phyloP scores from a whole-genome alignment of 2,113 vertebrate genomes.

The Brienomyrus longianalis region DNA sequence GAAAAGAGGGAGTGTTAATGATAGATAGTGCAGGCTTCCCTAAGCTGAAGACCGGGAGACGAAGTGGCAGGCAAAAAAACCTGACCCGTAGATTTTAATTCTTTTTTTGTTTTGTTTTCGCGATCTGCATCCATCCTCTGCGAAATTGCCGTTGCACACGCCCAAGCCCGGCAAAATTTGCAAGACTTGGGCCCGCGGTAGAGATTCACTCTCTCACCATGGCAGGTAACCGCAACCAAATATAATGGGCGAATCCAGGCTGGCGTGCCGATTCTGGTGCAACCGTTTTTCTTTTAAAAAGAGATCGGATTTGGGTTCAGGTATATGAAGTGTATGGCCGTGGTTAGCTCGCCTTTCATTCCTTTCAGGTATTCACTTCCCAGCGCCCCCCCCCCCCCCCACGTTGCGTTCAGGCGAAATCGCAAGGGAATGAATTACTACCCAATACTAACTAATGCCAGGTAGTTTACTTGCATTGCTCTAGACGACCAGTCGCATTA shows the following conservation, averaged over 20 bases:
- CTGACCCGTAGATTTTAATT: not conserved
- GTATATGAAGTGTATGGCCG: not conserved
- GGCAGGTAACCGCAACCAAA: constrained; percentile 52
- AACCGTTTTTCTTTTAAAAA: not conserved
- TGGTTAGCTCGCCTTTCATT: not conserved
- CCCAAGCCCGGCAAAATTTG: constrained; percentile 42
- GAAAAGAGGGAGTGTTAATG: not conserved
- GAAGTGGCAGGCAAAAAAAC: constrained; percentile 19
- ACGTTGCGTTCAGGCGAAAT: not conserved
- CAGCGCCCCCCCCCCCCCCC: not conserved
- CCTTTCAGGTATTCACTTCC: not conserved
- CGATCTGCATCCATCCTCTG: constrained; percentile 5
- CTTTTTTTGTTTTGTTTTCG: not conserved
- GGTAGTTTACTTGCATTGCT: not conserved
- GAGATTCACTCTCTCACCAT: constrained; percentile 39
- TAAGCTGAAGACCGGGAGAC: constrained; percentile 45
- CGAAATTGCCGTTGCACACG: constrained; percentile 31
- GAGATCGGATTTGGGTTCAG: not conserved
- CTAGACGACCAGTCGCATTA: not conserved
- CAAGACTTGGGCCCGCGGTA: constrained; percentile 40
- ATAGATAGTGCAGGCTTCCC: not conserved
- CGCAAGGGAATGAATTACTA: not conserved
- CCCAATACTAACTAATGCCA: not conserved
- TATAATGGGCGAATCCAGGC: not conserved
- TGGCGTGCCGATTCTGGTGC: not conserved